Conservation (phyloP, 2,113 vertebrate species). For the Charadrius vociferus region DNA sequence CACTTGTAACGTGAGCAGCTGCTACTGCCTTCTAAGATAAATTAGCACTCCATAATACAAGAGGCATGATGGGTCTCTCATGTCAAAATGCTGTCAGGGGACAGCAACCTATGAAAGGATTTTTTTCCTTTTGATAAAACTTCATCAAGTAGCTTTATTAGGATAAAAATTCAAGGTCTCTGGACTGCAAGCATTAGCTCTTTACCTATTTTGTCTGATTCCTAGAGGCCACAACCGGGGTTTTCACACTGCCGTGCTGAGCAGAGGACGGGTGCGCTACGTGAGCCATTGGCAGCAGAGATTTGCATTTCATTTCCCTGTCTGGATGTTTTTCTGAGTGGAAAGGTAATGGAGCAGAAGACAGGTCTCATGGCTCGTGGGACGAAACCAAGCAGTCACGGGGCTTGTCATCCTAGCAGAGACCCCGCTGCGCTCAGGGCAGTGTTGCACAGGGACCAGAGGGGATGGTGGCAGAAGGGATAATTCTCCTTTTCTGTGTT, state of each 20-base stretch:
- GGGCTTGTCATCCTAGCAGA: background rate
- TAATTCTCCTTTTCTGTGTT: background rate
- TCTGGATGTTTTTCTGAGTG: background rate
- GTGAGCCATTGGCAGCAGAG: background rate
- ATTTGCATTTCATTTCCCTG: background rate
- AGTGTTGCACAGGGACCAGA: background rate
- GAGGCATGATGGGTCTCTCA: constrained; percentile 15
- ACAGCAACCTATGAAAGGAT: background rate
- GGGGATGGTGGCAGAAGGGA: background rate
- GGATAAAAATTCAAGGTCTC: constrained; percentile 28
- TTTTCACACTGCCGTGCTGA: fast-evolving
- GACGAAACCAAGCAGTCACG: fast-evolving
- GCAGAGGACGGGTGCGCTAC: background rate
- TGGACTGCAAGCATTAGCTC: background rate
- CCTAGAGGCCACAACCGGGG: background rate
- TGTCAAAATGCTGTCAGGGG: constrained; percentile 28
- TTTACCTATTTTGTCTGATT: background rate
- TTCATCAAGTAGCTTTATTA: background rate
- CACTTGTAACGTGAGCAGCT: constrained; percentile 63
- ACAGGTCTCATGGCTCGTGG: background rate
- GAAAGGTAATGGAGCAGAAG: background rate
- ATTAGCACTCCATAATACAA: constrained; percentile 49
- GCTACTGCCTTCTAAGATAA: constrained; percentile 45
- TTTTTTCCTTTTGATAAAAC: background rate
- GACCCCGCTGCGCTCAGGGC: fast-evolving